Percentiles rank a stretch among this genome's conserved stretches.
Conservation (phyloP, 2,888 invertebrate species). For the Druceiella hillmani region DNA sequence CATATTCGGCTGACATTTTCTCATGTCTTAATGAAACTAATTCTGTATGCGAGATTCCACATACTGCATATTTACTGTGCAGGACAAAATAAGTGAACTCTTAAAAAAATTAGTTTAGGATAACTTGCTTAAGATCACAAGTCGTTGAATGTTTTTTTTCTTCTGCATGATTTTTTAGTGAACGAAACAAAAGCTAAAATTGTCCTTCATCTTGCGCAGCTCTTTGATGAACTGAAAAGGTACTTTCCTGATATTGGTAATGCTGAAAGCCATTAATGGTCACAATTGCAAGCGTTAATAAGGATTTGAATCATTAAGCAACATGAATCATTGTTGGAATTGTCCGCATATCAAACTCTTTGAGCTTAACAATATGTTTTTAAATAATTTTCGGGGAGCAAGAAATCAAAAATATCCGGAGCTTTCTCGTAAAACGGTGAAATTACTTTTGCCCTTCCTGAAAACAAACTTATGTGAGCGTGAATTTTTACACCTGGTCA, state of each 20-base stretch:
- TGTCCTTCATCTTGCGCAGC: too few relatives aligned
- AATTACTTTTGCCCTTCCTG: too few relatives aligned
- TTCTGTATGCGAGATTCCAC: conserved; percentile 7
- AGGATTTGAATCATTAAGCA: neutral
- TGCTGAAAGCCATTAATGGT: too few relatives aligned
- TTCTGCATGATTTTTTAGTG: neutral
- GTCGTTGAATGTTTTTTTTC: conserved; percentile 7
- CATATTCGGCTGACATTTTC: conserved; percentile 7
- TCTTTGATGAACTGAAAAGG: too few relatives aligned
- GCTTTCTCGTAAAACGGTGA: neutral
- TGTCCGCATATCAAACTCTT: too few relatives aligned
- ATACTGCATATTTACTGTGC: conserved; percentile 6
- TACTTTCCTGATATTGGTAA: too few relatives aligned
- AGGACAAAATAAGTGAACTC: conserved; percentile 5
- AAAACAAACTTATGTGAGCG: neutral
- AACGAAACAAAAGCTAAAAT: conserved; percentile 5
- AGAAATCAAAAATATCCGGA: neutral
- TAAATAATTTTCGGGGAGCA: neutral
- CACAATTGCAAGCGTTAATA: conserved; percentile 16
- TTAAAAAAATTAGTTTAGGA: conserved; percentile 3
- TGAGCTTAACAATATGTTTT: neutral
- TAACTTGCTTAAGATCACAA: conserved; percentile 4
- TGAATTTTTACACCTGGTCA: neutral
- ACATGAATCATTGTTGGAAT: neutral
- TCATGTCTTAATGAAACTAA: too few relatives aligned